Base-by-base conservation (phyloP, 2,888 invertebrate species). In the Caenorhabditis virilis region DNA sequence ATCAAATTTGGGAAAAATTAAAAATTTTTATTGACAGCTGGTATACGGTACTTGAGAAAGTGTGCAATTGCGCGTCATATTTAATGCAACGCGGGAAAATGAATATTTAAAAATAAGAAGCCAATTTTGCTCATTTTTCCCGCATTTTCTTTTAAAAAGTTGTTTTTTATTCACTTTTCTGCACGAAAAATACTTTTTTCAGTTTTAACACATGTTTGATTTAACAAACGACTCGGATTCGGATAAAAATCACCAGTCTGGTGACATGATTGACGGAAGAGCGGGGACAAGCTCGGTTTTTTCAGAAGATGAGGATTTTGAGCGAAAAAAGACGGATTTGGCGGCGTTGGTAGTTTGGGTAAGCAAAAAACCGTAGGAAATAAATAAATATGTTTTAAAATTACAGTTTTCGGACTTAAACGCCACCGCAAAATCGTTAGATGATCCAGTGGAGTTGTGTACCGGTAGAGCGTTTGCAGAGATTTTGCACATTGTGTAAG, bases 381-480 rank as follows among this genome's bases (percentile, higher is more conserved):
- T 13, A 30, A 30, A 6, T 9, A 30, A 30, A 30, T 13, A 30
- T 9, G 6, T 5, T 11, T 36, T 18, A n/a, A 27, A n/a, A 27
- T 45, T 45, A 2, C 43, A 45, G 43, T 48, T 49, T 43, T 22
- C 25, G n/a, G 26, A 5, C 15, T 45, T 27, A 11, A 26, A 7
- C 15, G 13, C 2, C 23, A 23, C 7, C n/a, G 27, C 26, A 16
- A 27, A 45, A 7, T 4, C 26, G 16, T 27, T 45, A 2, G 7
- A 18, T 27, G 43, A 45, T 45, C 26, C 27, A 7, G 27, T 27
- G 2, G 16, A 27, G 2, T 41, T 65, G n/a, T 60, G 56, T 9
- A 47, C 45, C 25, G 62, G 62, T 5, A 61, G 56, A 18, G 57
- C 59, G 13, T 61, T 67, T 26, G 55, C 67, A 15, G 63, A 67